Evolutionary conservation across 2,113 vertebrate species (phyloP).

Genomic region (Onychostoma macrolepis): DNA sequence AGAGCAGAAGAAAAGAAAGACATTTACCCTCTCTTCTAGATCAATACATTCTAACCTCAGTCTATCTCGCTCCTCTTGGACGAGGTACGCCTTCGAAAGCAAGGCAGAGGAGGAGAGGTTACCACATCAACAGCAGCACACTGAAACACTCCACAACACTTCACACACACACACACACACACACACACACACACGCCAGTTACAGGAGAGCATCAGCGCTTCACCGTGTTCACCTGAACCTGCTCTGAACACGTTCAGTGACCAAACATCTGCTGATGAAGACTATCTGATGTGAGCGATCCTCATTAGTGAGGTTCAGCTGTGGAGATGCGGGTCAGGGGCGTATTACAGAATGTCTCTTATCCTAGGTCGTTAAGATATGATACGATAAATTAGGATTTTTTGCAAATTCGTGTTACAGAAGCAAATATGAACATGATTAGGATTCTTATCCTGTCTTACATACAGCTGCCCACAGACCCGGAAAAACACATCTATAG

Average conservation of each 20-base stretch:
- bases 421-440: no score
- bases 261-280: background rate
- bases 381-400: no score
- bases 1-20: constrained; percentile 61
- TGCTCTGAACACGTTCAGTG: background rate
- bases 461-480: no score
- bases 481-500: no score
- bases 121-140: constrained; percentile 38
- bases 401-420: no score
- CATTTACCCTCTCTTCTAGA: constrained; percentile 88
- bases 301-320: background rate
- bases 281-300: background rate
- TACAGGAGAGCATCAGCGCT: background rate
- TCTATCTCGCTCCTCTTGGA: constrained; percentile 84
- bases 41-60: constrained; percentile 87
- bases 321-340: background rate
- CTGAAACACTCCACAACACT: background rate
- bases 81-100: constrained; percentile 80
- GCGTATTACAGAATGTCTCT: no score
- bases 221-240: background rate
- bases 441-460: no score
- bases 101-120: constrained; percentile 74
- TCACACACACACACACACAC: background rate
- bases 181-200: background rate
- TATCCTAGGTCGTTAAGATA: no score